Evolutionary conservation across 2,888 invertebrate species (phyloP).

Genomic region (Chalcis sispes): DNA sequence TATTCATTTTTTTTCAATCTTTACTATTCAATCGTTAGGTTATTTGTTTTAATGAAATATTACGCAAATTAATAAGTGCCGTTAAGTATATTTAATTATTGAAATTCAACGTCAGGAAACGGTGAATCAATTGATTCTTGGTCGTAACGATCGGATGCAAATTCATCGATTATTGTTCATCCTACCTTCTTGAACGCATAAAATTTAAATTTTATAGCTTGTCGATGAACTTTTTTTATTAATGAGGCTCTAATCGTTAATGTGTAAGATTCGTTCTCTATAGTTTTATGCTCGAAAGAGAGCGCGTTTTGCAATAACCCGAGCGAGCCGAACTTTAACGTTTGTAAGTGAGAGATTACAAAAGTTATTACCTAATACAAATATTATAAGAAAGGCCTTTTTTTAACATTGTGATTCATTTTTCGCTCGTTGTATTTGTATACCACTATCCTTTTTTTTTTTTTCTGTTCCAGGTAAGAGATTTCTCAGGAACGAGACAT

Average conservation of each 20-base stretch:
- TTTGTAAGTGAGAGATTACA: slow-evolving; percentile 17
- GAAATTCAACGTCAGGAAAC: too few relatives aligned
- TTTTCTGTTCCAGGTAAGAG: slow-evolving; percentile 49
- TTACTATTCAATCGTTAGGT: neutral
- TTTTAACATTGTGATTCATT: slow-evolving; percentile 39
- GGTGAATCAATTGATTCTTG: too few relatives aligned
- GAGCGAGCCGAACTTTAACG: too few relatives aligned
- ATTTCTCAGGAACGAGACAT: slow-evolving; percentile 20
- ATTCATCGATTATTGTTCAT: slow-evolving; percentile 3
- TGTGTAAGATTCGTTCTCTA: slow-evolving; percentile 16
- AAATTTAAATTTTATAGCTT: too few relatives aligned
- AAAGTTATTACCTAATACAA: slow-evolving; percentile 47
- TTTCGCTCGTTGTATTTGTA: slow-evolving; percentile 21
- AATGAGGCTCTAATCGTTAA: slow-evolving; percentile 39
- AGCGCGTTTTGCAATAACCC: slow-evolving; percentile 38
- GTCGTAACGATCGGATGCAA: too few relatives aligned
- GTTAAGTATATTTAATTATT: too few relatives aligned
- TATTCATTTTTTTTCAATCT: too few relatives aligned
- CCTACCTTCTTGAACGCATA: too few relatives aligned
- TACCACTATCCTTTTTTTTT: slow-evolving; percentile 9
- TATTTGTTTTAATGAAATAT: slow-evolving; percentile 36
- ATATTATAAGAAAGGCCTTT: slow-evolving; percentile 44
- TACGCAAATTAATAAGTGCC: slow-evolving; percentile 27
- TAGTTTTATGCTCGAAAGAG: slow-evolving; percentile 23
- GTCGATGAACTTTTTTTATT: slow-evolving; percentile 25